Evolutionary conservation across 2,113 vertebrate species (phyloP), one percentile per base, ranked within the genome.

Genomic region (Microcebus ravelobensis): DNA sequence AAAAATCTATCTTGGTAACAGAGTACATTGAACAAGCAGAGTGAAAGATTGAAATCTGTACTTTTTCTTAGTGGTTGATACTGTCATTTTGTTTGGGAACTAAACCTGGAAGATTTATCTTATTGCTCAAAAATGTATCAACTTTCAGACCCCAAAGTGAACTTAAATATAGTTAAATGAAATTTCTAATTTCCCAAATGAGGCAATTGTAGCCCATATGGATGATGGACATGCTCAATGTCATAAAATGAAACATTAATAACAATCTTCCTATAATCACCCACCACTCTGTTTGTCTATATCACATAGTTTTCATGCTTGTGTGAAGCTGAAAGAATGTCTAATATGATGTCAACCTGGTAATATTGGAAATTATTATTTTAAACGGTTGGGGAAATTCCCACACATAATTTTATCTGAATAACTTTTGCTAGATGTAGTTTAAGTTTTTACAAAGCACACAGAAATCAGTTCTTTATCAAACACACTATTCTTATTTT

Each of bases 131-230:
- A 87, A 90, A 67, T 67, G 13, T 31, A 2, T 65, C 57, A 87
- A 13, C 14, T 50, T 85, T 85, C 36, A 70, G 34, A 86, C 20
- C 6, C 0, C 17, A 61, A 79, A 81, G 17, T 31, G 29, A 94
- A 42, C 6, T 88, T 93, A 61, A 52, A 50, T 42, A 70, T 65
- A 45, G 73, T 71, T 67, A 45, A 81, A 9, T 86, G 13, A 68
- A 91, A 85, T 81, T 90, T 80, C 34, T 90, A 50, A 63, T 57
- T 92, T 93, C 52, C 88, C 34, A 88, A 57, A 68, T 50, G 45
- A 80, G 31, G 3, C 27, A 39, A 74, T 52, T 10, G 0, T 86
- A 87, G 14, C 36, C 13, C 42, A 39, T 27, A 34, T 31, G 17
- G 52, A 55, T 83, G 8, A 59, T 18, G 6, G 15, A 39, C 15